These are phyloP conservation scores for Upupa epops DNA, from an alignment of 2,113 vertebrate species.

Conservation along the genomic window DNA sequence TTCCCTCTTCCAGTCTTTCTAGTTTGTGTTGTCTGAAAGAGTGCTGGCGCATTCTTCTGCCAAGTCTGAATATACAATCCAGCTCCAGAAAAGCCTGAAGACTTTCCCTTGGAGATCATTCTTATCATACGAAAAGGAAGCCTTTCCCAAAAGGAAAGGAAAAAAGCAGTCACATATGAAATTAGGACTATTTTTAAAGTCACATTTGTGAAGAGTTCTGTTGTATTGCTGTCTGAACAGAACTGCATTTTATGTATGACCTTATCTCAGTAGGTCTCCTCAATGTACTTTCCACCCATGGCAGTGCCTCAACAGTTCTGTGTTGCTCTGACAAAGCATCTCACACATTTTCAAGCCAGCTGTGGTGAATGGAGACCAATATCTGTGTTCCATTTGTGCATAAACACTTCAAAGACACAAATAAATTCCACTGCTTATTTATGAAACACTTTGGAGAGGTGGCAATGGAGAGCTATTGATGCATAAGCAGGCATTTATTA, in stretches of 20 bases:
- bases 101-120: neutral
- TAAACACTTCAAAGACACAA: constrained; percentile 20
- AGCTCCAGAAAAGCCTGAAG: neutral
- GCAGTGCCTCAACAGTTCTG: rapidly evolving
- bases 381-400: neutral
- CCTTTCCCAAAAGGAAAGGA: neutral
- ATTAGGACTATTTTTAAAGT: neutral
- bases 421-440: constrained; percentile 18
- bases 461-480: neutral
- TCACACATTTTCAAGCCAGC: neutral
- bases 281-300: rapidly evolving
- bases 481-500: neutral
- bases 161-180: neutral
- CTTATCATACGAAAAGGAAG: neutral
- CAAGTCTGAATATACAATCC: neutral
- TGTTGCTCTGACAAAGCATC: neutral
- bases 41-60: neutral
- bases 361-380: neutral
- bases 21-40: neutral
- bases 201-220: neutral
- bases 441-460: constrained; percentile 1
- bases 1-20: neutral
- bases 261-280: rapidly evolving
- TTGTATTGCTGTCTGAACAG: neutral
- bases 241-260: neutral